These are phyloP conservation scores for Tympanoctomys barrerae DNA, from an alignment of 2,797 vertebrate genomes.

Conservation along the genomic window DNA sequence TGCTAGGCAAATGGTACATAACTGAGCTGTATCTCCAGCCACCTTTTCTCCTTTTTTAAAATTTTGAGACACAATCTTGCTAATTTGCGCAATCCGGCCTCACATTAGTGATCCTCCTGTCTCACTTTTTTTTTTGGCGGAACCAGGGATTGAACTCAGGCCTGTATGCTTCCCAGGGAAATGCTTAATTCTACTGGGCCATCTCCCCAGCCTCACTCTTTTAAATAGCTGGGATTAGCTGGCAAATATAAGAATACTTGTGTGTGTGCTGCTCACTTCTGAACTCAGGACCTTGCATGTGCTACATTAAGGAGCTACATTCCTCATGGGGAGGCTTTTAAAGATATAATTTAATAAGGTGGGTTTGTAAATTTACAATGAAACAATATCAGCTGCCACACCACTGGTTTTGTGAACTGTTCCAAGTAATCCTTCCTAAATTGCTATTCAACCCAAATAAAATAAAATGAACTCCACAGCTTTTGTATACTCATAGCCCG, in stretches of 20 bases:
- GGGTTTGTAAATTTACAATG: conserved; percentile 38
- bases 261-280: background rate
- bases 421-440: background rate
- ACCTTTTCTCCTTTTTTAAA: background rate
- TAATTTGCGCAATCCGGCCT: background rate
- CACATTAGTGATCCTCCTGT: background rate
- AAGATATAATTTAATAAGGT: conserved; percentile 47
- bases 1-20: background rate
- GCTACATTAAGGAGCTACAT: background rate
- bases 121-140: too few species aligned
- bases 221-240: background rate
- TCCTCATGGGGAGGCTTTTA: background rate
- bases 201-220: background rate
- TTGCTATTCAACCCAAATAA: conserved; percentile 15
- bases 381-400: background rate
- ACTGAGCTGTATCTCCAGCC: background rate
- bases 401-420: background rate
- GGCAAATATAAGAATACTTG: background rate
- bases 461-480: background rate
- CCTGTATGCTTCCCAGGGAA: too few species aligned
- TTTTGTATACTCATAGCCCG: background rate
- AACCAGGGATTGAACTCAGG: too few species aligned
- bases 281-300: background rate
- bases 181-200: too few species aligned
- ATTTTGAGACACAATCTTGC: background rate